phyloP scores from a whole-genome alignment of 2,888 invertebrate species.

The Glaucopsyche alexis region DNA sequence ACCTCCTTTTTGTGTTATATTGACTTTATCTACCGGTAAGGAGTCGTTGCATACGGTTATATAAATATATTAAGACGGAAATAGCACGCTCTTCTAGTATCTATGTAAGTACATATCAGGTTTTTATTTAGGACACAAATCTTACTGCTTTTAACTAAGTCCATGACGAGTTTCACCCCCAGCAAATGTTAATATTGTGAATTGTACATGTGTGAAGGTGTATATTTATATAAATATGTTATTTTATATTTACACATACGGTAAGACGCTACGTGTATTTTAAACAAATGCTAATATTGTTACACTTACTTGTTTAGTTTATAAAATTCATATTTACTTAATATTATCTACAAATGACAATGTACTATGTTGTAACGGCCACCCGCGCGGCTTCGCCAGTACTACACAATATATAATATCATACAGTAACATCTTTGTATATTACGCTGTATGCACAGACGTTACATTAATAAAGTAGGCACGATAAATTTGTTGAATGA shows the following conservation, averaged over 20 bases:
- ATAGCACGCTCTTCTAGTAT: not conserved
- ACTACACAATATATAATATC: not conserved
- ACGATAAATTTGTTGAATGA: too few relatives aligned
- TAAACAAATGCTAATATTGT: constrained; percentile 8
- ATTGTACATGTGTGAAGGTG: constrained; percentile 9
- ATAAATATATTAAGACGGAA: not conserved
- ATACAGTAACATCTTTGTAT: too few relatives aligned
- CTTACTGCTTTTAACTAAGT: not conserved
- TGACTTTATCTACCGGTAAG: not conserved
- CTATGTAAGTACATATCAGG: constrained; percentile 16
- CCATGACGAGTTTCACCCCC: not conserved
- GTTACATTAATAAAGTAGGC: too few relatives aligned
- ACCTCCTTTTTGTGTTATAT: too few relatives aligned
- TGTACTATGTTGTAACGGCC: too few relatives aligned
- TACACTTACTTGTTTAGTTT: constrained; percentile 9
- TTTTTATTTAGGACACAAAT: constrained; percentile 9
- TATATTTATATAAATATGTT: constrained; percentile 17
- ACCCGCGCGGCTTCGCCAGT: not conserved
- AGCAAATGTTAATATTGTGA: not conserved
- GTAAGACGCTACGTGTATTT: not conserved
- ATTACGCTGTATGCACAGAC: too few relatives aligned
- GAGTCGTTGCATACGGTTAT: not conserved
- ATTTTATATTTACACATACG: not conserved
- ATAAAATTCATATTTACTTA: constrained; percentile 1
- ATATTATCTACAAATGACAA: not conserved